Evolutionary conservation across 2,888 invertebrate genomes (phyloP).

Genomic region (Galeruca laticollis): DNA sequence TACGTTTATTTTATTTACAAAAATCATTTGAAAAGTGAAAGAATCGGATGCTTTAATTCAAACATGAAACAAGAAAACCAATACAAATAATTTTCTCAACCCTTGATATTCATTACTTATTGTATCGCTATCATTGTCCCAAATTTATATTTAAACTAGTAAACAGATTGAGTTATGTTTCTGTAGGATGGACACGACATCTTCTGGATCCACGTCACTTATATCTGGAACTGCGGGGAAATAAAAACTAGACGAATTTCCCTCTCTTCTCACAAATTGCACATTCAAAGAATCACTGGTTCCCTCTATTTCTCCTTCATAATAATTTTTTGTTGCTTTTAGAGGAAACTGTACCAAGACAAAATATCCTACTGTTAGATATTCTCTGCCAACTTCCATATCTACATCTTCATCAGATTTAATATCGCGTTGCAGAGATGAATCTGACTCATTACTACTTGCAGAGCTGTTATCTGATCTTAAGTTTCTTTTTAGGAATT

Average conservation of each 20-base stretch:
- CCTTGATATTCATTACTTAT: no score
- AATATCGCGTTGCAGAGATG: conserved; percentile 10
- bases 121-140: no score
- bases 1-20: no score
- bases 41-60: no score
- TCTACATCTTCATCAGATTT: conserved; percentile 14
- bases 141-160: no score
- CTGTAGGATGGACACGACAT: conserved; percentile 12
- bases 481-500: conserved; percentile 16
- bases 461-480: conserved; percentile 6
- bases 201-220: conserved; percentile 12
- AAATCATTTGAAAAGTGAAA: no score
- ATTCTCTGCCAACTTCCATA: conserved; percentile 14
- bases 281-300: no score
- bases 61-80: no score
- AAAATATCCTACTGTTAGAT: conserved; percentile 15
- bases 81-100: no score
- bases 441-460: conserved; percentile 15
- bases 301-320: conserved; percentile 16
- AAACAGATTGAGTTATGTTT: no score
- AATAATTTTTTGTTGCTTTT: conserved; percentile 13
- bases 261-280: conserved; percentile 1
- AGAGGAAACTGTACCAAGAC: conserved; percentile 15
- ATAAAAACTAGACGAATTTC: conserved; percentile 11
- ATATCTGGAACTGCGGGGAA: conserved; percentile 15